Conservation (phyloP, 2,888 invertebrate genomes). For the Augiades crinisus region DNA sequence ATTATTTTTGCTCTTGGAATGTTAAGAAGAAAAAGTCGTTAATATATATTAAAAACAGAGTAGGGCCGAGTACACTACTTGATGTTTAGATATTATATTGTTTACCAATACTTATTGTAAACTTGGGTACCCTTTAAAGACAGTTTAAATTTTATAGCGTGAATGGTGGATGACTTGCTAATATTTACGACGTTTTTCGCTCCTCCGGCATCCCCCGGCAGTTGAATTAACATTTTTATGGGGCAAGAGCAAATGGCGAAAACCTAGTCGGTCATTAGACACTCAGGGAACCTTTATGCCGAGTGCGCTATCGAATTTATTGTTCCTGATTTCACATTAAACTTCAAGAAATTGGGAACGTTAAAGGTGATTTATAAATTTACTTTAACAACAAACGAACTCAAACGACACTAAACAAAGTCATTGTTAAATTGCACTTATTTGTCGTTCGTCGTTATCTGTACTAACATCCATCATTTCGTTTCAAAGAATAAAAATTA, state of each 20-base stretch:
- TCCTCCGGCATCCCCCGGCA: conserved; percentile 44
- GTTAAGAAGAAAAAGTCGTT: too few species aligned
- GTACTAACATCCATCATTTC: background rate
- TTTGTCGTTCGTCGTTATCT: conserved; percentile 7
- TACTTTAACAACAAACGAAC: conserved; percentile 22
- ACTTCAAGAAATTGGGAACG: conserved; percentile 34
- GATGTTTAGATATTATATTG: background rate
- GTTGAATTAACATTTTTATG: conserved; percentile 68
- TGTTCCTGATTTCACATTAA: conserved; percentile 40
- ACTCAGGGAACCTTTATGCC: conserved; percentile 44
- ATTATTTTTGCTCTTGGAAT: too few species aligned
- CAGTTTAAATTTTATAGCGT: background rate
- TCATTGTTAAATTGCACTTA: conserved; percentile 5
- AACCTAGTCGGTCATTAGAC: conserved; percentile 53
- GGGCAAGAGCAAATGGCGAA: conserved; percentile 52
- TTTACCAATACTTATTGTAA: background rate
- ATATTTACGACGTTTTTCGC: conserved; percentile 53
- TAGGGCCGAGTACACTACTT: too few species aligned
- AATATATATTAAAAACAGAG: too few species aligned
- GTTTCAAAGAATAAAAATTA: too few species aligned
- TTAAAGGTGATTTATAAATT: conserved; percentile 30
- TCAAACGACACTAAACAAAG: conserved; percentile 6
- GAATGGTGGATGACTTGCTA: conserved; percentile 33
- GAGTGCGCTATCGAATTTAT: conserved; percentile 45
- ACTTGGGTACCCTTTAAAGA: background rate